Percentiles rank a stretch among this genome's conserved stretches.
Evolutionary conservation across 2,113 vertebrate genomes (phyloP).

Genomic region (Megaleporinus macrocephalus): DNA sequence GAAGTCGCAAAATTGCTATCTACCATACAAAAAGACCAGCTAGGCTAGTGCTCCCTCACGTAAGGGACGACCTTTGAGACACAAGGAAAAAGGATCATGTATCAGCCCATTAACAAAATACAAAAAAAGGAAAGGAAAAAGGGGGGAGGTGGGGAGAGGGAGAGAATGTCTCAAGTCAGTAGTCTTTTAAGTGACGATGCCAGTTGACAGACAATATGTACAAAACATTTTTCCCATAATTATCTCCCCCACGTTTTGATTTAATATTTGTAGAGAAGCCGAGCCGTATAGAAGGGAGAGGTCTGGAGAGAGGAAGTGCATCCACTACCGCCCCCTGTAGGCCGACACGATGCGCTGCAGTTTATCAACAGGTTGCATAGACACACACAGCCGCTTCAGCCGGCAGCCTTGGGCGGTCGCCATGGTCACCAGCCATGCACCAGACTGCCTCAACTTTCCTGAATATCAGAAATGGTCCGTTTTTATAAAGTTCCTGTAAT

Average conservation of each 20-base stretch:
- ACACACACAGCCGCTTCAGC: constrained; percentile 81
- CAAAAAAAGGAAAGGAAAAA: constrained; percentile 81
- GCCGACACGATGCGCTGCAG: constrained; percentile 86
- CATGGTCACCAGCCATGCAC: constrained; percentile 92
- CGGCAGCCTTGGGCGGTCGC: constrained; percentile 93
- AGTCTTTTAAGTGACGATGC: constrained; percentile 89
- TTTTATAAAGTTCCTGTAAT: constrained; percentile 62
- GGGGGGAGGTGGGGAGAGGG: constrained; percentile 80
- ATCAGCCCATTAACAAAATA: constrained; percentile 86
- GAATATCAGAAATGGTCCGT: constrained; percentile 93
- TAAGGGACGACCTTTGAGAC: constrained; percentile 60
- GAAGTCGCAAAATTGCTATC: constrained; percentile 89
- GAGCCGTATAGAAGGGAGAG: constrained; percentile 75
- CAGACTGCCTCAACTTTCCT: constrained; percentile 88
- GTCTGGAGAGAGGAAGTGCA: constrained; percentile 68
- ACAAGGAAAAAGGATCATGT: constrained; percentile 58
- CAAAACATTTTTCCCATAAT: constrained; percentile 85
- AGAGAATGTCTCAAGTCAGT: constrained; percentile 89
- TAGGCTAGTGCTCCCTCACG: constrained; percentile 85
- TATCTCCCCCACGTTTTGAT: constrained; percentile 40
- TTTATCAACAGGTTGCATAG: constrained; percentile 97
- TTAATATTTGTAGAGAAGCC: constrained; percentile 72
- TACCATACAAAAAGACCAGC: constrained; percentile 90
- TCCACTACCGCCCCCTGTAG: constrained; percentile 72
- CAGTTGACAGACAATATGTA: constrained; percentile 91